A percentile compares a stretch with the other conserved stretches of the same genome.
phyloP scores from a whole-genome alignment of 2,113 vertebrate genomes.

The Poecile atricapillus region DNA sequence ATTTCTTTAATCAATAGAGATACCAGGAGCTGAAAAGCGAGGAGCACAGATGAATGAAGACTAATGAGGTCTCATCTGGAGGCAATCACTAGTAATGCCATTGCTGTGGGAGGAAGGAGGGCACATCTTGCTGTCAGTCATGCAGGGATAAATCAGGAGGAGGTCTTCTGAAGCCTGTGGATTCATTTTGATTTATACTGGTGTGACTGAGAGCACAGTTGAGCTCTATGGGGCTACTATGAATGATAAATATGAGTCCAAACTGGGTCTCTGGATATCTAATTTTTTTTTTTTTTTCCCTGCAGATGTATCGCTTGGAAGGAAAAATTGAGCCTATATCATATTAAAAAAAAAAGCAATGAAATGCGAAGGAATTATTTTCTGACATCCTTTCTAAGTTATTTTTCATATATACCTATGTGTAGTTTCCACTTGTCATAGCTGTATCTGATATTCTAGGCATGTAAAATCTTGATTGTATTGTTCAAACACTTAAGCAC shows the following conservation, averaged over 20 bases:
- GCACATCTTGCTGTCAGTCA: not conserved
- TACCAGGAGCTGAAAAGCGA: conserved; percentile 17
- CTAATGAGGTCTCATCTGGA: conserved; percentile 38
- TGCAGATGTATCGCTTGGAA: not conserved
- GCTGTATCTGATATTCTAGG: not conserved
- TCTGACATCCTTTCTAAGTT: not conserved
- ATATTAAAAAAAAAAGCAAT: not conserved
- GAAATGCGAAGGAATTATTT: not conserved
- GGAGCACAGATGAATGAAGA: conserved; percentile 47
- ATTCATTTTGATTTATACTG: conserved; percentile 42
- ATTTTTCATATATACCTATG: not conserved
- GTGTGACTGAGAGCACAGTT: not conserved
- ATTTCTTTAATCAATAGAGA: conserved; percentile 38
- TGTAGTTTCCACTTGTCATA: not conserved
- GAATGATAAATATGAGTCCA: not conserved
- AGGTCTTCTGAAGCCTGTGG: not conserved
- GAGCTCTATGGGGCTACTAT: not conserved
- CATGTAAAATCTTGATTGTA: not conserved
- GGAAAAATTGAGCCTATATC: not conserved
- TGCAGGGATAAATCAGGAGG: conserved; percentile 19
- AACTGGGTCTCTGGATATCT: not conserved
- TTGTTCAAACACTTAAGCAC: not conserved
- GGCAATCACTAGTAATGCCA: not conserved
- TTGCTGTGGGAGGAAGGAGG: not conserved
- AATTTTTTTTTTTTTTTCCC: not conserved